Percentiles rank a stretch among this genome's conserved stretches.
These are phyloP conservation scores for Nomada fabriciana DNA, from an alignment of 2,888 invertebrate species.

Conservation along the genomic window DNA sequence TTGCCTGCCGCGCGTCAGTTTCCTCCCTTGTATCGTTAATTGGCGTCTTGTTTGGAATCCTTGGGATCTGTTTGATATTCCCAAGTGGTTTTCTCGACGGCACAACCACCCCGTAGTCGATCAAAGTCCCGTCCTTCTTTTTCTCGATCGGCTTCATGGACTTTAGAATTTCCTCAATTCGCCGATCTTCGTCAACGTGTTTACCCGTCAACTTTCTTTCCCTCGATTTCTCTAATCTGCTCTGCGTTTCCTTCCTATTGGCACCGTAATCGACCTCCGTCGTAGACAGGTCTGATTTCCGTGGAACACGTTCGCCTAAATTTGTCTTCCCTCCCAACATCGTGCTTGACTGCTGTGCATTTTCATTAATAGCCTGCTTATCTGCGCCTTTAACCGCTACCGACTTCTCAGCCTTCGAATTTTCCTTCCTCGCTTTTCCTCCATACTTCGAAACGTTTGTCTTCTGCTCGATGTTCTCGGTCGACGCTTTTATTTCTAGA, in stretches of 20 bases:
- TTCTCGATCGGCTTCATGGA: constrained; percentile 73
- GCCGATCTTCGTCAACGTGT: constrained; percentile 7
- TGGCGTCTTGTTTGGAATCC: background rate
- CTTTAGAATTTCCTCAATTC: constrained; percentile 51
- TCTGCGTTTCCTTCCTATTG: background rate
- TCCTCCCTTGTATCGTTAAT: background rate
- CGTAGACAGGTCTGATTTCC: background rate
- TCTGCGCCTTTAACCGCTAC: background rate
- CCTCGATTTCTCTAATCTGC: background rate
- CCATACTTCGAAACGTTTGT: background rate
- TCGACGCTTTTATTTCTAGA: background rate
- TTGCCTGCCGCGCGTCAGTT: background rate
- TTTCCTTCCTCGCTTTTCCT: background rate
- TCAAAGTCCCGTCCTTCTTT: constrained; percentile 71
- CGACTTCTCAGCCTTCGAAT: background rate
- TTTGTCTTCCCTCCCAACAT: constrained; percentile 12
- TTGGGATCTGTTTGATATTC: background rate
- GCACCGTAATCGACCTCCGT: background rate
- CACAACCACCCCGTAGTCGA: constrained; percentile 74
- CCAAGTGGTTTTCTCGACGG: constrained; percentile 56
- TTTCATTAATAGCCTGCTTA: background rate
- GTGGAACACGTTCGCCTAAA: constrained; percentile 32
- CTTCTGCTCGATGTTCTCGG: background rate
- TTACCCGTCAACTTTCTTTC: background rate
- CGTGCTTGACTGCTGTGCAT: constrained; percentile 23